phyloP scores from a whole-genome alignment of 2,113 vertebrate species.

The Muntiacus reevesi region DNA sequence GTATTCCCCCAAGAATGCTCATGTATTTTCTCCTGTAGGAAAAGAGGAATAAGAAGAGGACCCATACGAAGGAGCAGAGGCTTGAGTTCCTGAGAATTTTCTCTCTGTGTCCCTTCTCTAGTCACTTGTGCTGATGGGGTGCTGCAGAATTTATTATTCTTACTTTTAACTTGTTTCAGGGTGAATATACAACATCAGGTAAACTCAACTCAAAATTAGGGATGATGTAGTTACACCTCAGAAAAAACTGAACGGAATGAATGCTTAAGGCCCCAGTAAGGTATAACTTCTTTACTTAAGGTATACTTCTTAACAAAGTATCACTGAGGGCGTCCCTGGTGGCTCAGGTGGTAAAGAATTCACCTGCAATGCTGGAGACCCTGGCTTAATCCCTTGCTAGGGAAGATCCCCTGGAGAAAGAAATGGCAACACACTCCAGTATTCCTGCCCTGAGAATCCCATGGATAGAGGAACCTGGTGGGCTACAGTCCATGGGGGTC shows the following conservation, averaged over 20 bases:
- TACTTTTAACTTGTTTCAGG: neutral
- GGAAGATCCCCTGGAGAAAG: no score
- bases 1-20: neutral
- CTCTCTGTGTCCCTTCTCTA: neutral
- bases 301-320: neutral
- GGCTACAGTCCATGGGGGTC: no score
- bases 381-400: no score
- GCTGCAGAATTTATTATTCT: neutral
- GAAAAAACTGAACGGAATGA: neutral
- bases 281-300: neutral
- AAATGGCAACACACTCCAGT: no score
- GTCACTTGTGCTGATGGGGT: neutral
- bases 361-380: fast-evolving
- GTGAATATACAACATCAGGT: neutral
- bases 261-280: neutral
- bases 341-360: neutral
- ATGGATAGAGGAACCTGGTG: no score
- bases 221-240: neutral
- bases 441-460: no score
- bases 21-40: neutral
- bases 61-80: neutral
- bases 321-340: neutral
- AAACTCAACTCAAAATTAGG: neutral
- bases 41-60: neutral
- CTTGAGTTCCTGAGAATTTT: neutral